A percentile compares a stretch with the other conserved stretches of the same genome.
Evolutionary conservation across 2,888 invertebrate species (phyloP).

Genomic region (Lithophane semibrunnea): DNA sequence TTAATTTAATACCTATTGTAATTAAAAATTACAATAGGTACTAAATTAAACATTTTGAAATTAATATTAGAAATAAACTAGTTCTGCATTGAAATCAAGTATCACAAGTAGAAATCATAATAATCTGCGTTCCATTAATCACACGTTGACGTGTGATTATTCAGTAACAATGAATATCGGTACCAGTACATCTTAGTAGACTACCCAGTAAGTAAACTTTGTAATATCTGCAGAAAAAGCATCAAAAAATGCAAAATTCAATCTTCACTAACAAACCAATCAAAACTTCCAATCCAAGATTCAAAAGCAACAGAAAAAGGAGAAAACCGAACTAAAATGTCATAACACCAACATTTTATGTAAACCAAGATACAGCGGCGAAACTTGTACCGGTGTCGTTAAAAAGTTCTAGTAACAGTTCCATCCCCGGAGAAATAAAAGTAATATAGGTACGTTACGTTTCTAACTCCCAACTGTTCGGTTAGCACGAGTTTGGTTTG

Average conservation of each 20-base stretch:
- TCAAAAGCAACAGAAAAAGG: slow-evolving; percentile 17
- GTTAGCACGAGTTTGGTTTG: slow-evolving; percentile 41
- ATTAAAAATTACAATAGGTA: too few relatives aligned
- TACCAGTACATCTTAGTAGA: slow-evolving; percentile 7
- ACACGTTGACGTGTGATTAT: too few relatives aligned
- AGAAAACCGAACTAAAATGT: slow-evolving; percentile 31
- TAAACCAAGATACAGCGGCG: slow-evolving; percentile 48
- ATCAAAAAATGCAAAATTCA: background rate
- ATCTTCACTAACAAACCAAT: slow-evolving; percentile 15
- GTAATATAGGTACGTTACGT: slow-evolving; percentile 40
- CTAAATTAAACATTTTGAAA: too few relatives aligned
- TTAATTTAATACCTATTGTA: too few relatives aligned
- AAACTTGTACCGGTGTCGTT: slow-evolving; percentile 57
- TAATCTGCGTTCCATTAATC: background rate
- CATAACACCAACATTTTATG: slow-evolving; percentile 49
- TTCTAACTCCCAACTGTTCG: slow-evolving; percentile 46
- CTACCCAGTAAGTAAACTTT: slow-evolving; percentile 7
- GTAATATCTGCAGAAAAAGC: background rate
- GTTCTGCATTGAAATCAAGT: background rate
- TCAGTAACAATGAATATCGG: too few relatives aligned
- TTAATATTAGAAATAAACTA: too few relatives aligned
- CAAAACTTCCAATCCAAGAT: background rate
- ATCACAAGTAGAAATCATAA: background rate
- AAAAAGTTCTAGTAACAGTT: slow-evolving; percentile 53
- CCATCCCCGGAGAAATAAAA: slow-evolving; percentile 49